A percentile compares a stretch with the other conserved stretches of the same genome.
Conservation (phyloP, 92 coral and sea anemone species). For the Palythoa grandiflora region DNA sequence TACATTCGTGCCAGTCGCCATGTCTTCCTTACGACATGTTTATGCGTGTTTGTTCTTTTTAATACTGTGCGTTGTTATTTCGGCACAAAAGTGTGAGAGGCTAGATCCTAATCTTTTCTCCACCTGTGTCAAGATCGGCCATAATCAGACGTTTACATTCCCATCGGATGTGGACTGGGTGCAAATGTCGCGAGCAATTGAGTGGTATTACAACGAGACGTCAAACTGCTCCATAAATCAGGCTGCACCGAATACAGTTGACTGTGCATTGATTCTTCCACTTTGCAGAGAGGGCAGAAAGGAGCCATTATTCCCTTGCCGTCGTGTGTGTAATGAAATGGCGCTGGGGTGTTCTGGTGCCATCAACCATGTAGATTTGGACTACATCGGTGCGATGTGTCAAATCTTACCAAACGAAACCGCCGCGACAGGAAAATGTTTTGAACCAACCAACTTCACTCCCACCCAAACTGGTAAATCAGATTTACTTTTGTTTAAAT, state of each 20-base stretch:
- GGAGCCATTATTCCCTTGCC: conserved; percentile 15
- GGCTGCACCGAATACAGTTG: conserved; percentile 3
- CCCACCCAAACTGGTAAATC: not conserved
- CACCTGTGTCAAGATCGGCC: conserved; percentile 32
- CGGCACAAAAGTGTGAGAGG: conserved; percentile 24
- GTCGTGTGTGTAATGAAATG: conserved; percentile 40
- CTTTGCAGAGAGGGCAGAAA: conserved; percentile 38
- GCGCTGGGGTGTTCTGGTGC: conserved; percentile 29
- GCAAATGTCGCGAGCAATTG: not conserved
- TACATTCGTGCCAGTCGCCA: not conserved
- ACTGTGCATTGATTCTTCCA: conserved; percentile 19
- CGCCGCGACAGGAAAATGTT: conserved; percentile 23
- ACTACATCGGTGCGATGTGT: conserved; percentile 21
- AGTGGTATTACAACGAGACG: conserved; percentile 5
- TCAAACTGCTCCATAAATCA: conserved; percentile 9
- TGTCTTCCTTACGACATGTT: conserved; percentile 5
- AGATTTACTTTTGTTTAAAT: not conserved
- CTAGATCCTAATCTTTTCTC: conserved; percentile 32
- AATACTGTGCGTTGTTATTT: not conserved
- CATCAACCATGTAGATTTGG: not conserved
- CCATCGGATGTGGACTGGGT: conserved; percentile 23
- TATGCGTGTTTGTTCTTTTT: not conserved
- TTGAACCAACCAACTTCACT: conserved; percentile 19
- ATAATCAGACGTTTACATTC: conserved; percentile 31
- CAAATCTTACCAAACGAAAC: conserved; percentile 12